Base-by-base conservation (phyloP, 1,140 invertebrate species). In the Halictus rubicundus region DNA sequence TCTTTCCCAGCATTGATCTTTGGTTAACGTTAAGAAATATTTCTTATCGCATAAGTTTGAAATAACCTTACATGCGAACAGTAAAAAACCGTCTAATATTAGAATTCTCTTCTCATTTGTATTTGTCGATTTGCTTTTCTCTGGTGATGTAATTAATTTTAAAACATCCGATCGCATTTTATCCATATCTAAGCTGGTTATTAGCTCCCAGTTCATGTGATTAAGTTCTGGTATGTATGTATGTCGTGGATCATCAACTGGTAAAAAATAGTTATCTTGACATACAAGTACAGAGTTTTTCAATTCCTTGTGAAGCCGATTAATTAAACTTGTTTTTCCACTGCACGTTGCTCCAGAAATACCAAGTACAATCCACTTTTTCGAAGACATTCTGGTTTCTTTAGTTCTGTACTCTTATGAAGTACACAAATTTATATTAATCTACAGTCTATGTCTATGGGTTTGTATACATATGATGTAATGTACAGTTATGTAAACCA, bases 201-300 rank as follows among this genome's bases (percentile, higher is more conserved):
- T 83, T 4, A 96, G 90, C 83, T 98, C 97, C 93, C 96, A 97
- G 90, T 98, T 97, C 21, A 96, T 95, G 80, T 96, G 96, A 83
- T 96, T 95, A 14, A 97, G 82, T 68, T 95, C 94, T 21, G 94
- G 92, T 68, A 96, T 94, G 68, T 93, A 94, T 14, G 94, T 89
- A 86, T 97, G 96, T 2, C 95, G 92, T 12, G 95, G 94, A 90
- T 96, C 95, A 80, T 96, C 94, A 27, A 94, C 92, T 0, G 94
- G 94, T 65, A 95, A 94, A 90, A 97, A 98, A 90, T 97, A 98
- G 85, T 95, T 90, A 90, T 98, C 97, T 91, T 97, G 97, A 81
- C 95, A 94, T 19, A 97, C 93, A 0, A 96, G 63, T 54, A 94
- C 90, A 0, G 94, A 94, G 49, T 95, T 93, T 65, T 92, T 89